Conservation (phyloP, 2,797 vertebrate species). For the Dendrocincla fuliginosa region DNA sequence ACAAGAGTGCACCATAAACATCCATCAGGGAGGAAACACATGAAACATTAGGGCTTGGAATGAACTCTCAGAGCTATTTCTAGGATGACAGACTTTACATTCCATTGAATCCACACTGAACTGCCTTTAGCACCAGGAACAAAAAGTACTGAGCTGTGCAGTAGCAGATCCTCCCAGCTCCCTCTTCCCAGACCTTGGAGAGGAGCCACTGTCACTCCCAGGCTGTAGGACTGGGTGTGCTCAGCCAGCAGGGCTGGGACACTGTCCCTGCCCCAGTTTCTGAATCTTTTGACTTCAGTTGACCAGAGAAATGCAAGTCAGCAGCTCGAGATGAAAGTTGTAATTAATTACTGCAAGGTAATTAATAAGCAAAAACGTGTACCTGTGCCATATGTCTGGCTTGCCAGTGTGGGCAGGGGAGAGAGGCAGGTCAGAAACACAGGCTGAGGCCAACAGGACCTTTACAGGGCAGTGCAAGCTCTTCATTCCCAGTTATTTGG, state of each 20-base stretch:
- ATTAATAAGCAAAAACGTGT: neutral
- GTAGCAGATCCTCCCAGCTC: neutral
- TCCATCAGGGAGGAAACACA: neutral
- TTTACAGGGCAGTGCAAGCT: neutral
- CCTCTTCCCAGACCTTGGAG: neutral
- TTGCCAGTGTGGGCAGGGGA: neutral
- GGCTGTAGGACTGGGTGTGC: rapidly evolving
- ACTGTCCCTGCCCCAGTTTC: rapidly evolving
- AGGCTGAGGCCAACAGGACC: neutral
- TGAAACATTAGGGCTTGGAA: neutral
- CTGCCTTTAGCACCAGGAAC: rapidly evolving
- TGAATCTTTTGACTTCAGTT: neutral
- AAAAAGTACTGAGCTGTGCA: neutral
- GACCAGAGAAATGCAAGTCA: neutral
- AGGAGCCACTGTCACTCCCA: rapidly evolving
- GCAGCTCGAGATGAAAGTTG: neutral
- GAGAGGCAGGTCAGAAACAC: no score
- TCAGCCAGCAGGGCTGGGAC: neutral
- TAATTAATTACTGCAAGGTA: neutral
- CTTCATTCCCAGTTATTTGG: neutral
- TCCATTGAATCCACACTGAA: neutral
- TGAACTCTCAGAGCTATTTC: neutral
- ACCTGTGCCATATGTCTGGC: neutral
- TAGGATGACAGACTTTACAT: neutral
- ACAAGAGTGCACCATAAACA: no score